These are phyloP conservation scores for Coelopa frigida DNA, from an alignment of 1,140 invertebrate species.

Conservation along the genomic window DNA sequence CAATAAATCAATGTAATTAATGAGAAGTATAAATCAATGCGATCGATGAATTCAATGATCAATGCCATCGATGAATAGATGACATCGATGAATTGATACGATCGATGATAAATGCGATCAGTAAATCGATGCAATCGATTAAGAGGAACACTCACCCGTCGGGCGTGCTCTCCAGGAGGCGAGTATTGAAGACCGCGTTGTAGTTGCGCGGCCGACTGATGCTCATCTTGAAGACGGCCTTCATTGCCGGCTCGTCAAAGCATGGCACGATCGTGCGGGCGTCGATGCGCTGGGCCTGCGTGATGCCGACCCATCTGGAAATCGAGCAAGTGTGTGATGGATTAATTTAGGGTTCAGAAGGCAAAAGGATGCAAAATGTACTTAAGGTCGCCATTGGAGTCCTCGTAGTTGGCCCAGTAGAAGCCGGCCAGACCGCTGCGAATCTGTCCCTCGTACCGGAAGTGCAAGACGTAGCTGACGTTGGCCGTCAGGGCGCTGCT, in stretches of 20 bases:
- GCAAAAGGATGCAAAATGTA: too few relatives aligned
- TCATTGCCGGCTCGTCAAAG: slow-evolving; percentile 83
- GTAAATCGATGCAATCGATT: background rate
- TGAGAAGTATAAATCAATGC: too few relatives aligned
- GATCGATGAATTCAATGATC: too few relatives aligned
- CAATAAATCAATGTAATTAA: too few relatives aligned
- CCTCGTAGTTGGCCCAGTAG: slow-evolving; percentile 50
- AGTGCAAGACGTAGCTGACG: slow-evolving; percentile 17
- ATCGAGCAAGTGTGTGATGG: background rate
- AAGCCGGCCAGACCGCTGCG: slow-evolving; percentile 50
- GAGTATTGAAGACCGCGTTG: slow-evolving; percentile 50
- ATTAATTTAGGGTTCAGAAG: too few relatives aligned
- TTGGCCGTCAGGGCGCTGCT: slow-evolving; percentile 2
- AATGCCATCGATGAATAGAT: background rate
- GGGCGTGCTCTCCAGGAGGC: slow-evolving; percentile 11
- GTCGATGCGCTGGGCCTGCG: slow-evolving; percentile 77
- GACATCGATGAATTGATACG: too few relatives aligned
- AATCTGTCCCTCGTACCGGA: slow-evolving; percentile 45
- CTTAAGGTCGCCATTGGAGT: slow-evolving; percentile 36
- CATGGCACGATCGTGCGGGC: slow-evolving; percentile 83
- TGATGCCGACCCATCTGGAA: slow-evolving; percentile 57
- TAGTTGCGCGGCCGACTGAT: slow-evolving; percentile 53
- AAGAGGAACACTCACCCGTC: slow-evolving; percentile 16
- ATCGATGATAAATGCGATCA: background rate
- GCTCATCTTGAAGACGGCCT: slow-evolving; percentile 66